Evolutionary conservation across 1,140 invertebrate species (phyloP), one percentile per base, ranked within the genome.

Genomic region (Eueides isabella): DNA sequence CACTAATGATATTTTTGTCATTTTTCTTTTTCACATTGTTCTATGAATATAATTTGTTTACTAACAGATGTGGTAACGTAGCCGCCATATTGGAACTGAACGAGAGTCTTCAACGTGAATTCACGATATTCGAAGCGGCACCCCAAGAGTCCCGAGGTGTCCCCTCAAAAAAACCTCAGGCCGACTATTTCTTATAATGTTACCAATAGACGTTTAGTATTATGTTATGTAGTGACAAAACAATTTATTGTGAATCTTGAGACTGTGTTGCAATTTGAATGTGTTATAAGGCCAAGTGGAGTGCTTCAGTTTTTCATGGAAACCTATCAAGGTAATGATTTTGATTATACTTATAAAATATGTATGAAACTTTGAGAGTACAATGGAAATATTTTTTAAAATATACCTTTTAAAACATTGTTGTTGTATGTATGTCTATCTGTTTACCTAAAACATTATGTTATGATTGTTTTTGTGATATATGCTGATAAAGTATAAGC

Each of bases 101-200:
- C 85, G 98, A 99, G 93, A 97, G 99, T 90, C 94, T 99, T 62
- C 97, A 98, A 90, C 95, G 98, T 88, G 98, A 99, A 87, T 99
- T 99, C 87, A 99, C 98, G 78, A 99, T 99, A 94, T 99, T 99
- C 92, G 98, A 99, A 94, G 99, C 99, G 69, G 99, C 99, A 5
- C 98, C 98, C 30, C 99, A 99, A 94, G 99, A 99, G 93, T 98
- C 97, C 78, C 95, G 99, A 86, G 99, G 98, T 44, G 98, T 99
- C 84, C 99, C 99, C 66, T 98, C 98, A 7, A 99, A 99, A 94
- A 99, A 99, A 89, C 99, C 99, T 23, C 98, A 99, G 92, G 98
- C 99, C 1, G 99, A 99, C 93, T 99, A 99, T 94, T 99, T 99
- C 94, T 96, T 99, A 93, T 97, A 96, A 96, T 94, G 84, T 81